These are phyloP conservation scores for Oxyscelio sp. DNA, from an alignment of 2,888 invertebrate genomes.

Conservation along the genomic window DNA sequence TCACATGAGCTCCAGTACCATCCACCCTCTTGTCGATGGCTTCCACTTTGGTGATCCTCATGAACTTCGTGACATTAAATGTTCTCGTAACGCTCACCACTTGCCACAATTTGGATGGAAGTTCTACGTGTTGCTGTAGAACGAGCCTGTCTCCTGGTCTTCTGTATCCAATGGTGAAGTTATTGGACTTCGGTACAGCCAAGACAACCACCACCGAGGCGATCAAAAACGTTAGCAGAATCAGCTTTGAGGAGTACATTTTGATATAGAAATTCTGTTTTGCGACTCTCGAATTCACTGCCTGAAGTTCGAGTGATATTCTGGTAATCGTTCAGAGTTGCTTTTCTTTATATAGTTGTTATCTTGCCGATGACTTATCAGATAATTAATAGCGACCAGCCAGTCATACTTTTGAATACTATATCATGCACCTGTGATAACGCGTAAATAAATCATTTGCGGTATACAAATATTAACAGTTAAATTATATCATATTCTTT, in stretches of 20 bases:
- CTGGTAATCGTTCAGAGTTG: not conserved
- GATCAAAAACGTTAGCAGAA: slow-evolving; percentile 7
- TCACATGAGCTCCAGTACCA: slow-evolving; percentile 88
- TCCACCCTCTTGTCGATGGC: slow-evolving; percentile 88
- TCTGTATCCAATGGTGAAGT: slow-evolving; percentile 80
- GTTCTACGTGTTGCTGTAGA: slow-evolving; percentile 76
- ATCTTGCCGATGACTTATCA: slow-evolving; percentile 39
- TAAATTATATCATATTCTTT: too few species aligned
- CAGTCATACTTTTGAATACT: slow-evolving; percentile 17
- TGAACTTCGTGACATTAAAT: slow-evolving; percentile 78
- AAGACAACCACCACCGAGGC: not conserved
- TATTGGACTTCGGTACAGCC: slow-evolving; percentile 73
- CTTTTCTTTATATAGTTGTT: slow-evolving; percentile 45
- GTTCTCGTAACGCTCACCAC: slow-evolving; percentile 78
- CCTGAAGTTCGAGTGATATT: not conserved
- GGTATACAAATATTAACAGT: slow-evolving; percentile 7
- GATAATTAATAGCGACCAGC: slow-evolving; percentile 22
- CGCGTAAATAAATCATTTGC: slow-evolving; percentile 8
- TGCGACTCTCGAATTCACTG: not conserved
- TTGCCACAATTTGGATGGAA: slow-evolving; percentile 81
- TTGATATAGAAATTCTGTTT: not conserved
- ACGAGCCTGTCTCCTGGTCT: slow-evolving; percentile 79
- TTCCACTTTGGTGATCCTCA: slow-evolving; percentile 86
- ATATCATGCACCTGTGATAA: slow-evolving; percentile 36
- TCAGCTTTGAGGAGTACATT: slow-evolving; percentile 24